Base-by-base conservation (phyloP, 2,888 invertebrate genomes). In the Polydrusus tereticollis region DNA sequence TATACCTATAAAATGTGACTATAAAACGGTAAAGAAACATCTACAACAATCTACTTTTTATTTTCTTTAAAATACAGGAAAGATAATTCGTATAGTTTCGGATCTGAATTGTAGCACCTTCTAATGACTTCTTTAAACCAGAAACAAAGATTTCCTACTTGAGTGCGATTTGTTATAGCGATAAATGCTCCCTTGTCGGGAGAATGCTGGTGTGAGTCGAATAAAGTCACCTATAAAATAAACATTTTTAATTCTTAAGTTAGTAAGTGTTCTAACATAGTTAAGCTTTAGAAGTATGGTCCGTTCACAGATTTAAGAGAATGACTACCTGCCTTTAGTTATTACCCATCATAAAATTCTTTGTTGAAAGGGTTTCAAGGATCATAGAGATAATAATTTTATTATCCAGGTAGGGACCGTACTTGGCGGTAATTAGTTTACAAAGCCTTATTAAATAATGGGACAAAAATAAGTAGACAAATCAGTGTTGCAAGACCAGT, bases 131-230 rank as follows among this genome's bases (percentile, higher is more conserved):
- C 80, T 45, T 80, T 80, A 69, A 85, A 83, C 87, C 87, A 88
- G 36, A 85, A 79, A 78, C 88, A 88, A 20, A 88, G 79, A 33
- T 81, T 77, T 75, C 85, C 84, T 71, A 88, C 78, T 72, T 82
- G 82, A 14, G 82, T 78, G 29, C 78, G 68, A 50, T 80, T 79
- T 74, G 86, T 86, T 77, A 87, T 85, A 14, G 88, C 88, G 62
- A 88, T 82, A 16, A 88, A 85, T 57, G 88, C 86, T 62, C 88
- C 88, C 75, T 85, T 85, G 50, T 82, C 82, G 38, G 79, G 74
- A 18, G 82, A 79, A 75, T 86, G 85, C 74, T 82, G 86, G 77
- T 88, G 88, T 0, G 88, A 87, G 80, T 88, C 88, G 38, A 88
- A 84, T 20, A 88, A 77, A 20, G 85, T 87, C 26, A 88, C 84